These are phyloP conservation scores for Lepidocyrtinus sp. DNA, from an alignment of 2,888 invertebrate species.

Conservation along the genomic window DNA sequence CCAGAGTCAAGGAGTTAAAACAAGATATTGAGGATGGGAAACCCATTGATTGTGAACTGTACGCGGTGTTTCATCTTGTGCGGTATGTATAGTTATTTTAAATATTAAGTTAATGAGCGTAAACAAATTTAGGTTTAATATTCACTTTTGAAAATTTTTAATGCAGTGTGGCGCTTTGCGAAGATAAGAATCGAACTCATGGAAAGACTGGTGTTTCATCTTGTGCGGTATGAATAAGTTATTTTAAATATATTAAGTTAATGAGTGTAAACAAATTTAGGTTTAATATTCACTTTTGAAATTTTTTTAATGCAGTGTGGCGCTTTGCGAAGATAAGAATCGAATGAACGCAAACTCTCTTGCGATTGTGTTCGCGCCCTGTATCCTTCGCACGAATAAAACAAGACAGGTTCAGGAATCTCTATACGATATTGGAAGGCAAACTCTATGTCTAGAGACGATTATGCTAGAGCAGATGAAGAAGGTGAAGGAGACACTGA, in stretches of 20 bases:
- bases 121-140: too few relatives aligned
- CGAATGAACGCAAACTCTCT: slow-evolving; percentile 93
- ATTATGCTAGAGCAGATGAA: slow-evolving; percentile 89
- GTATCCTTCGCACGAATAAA: slow-evolving; percentile 87
- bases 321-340: slow-evolving; percentile 88
- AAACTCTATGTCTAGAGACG: slow-evolving; percentile 91
- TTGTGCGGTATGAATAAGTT: slow-evolving; percentile 80
- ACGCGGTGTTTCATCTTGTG: slow-evolving; percentile 92
- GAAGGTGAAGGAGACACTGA: slow-evolving; percentile 87
- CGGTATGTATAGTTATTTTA: slow-evolving; percentile 73
- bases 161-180: too few relatives aligned
- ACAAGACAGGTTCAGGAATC: slow-evolving; percentile 92
- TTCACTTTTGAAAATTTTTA: slow-evolving; percentile 88
- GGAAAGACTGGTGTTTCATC: slow-evolving; percentile 92
- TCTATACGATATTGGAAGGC: slow-evolving; percentile 89
- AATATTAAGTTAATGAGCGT: slow-evolving; percentile 79
- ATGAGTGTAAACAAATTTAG: too few relatives aligned
- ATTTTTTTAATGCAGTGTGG: slow-evolving; percentile 88
- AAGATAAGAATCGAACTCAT: slow-evolving; percentile 91
- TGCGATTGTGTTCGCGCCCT: slow-evolving; percentile 96
- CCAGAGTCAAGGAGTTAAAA: slow-evolving; percentile 77
- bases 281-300: slow-evolving; percentile 90
- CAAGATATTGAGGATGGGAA: slow-evolving; percentile 84
- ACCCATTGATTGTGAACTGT: slow-evolving; percentile 82
- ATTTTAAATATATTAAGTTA: slow-evolving; percentile 74